Base-by-base conservation (phyloP, 2,797 vertebrate genomes). In the Rachycentron canadum region DNA sequence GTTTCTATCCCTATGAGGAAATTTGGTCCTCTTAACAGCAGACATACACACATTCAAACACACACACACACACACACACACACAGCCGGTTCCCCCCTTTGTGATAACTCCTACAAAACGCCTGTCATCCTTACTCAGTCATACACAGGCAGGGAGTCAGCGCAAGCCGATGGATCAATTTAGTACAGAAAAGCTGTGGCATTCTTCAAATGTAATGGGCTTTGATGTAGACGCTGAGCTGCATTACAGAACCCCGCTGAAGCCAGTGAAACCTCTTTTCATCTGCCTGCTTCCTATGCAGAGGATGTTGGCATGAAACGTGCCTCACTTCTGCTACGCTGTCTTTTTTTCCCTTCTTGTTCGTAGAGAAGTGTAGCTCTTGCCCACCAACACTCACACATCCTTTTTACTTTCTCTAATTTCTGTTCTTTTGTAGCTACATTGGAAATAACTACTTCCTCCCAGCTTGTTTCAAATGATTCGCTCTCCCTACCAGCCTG, bases 161-260 rank as follows among this genome's bases (percentile, higher is more conserved):
- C 62, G 72, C 79, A 47, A 89, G 85, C 82, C 88, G 85, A 91
- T 91, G 83, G 91, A 94, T 95, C 89, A 90, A 82, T 94, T 94
- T 89, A 92, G 89, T 78, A 76, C 65, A 86, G 88, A 92, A 89
- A 90, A 88, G 90, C 88, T 85, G 87, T 81, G 84, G 89, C 84
- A 86, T 92, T 92, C 88, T 91, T 89, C 88, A 89, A 87, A 85
- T 90, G 92, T 92, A 93, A 93, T 92, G 90, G 88, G 87, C 92
- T 94, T 94, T 94, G 93, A 94, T 95, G 92, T 94, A 72, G 85
- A 92, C 49, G 85, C 89, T 91, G 89, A 93, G 90, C 92, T 90
- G 90, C 86, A 91, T 93, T 89, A 90, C 83, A 84, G 75, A 80
- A 80, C 83, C 88, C 58, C 25, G 58, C 76, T 81, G 86, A 87